phyloP scores from a whole-genome alignment of 2,888 invertebrate genomes.

The Blastobasis adustella region DNA sequence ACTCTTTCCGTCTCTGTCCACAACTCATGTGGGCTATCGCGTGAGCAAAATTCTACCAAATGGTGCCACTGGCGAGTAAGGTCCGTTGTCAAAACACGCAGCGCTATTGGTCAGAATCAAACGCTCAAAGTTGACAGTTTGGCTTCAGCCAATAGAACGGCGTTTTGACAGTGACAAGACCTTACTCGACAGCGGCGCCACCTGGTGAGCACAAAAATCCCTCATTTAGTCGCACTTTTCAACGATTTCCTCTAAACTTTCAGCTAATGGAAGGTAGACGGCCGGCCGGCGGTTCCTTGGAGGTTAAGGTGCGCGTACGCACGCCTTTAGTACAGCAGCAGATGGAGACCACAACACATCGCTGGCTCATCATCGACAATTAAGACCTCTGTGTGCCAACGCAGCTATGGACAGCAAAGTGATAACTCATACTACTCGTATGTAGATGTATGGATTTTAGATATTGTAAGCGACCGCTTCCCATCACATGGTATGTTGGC shows the following conservation, averaged over 20 bases:
- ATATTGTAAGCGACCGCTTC: neutral
- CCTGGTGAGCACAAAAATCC: neutral
- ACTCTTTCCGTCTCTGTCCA: too few species aligned
- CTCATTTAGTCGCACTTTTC: neutral
- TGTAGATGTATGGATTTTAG: too few species aligned
- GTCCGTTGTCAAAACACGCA: too few species aligned
- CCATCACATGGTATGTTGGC: neutral
- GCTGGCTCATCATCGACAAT: constrained; percentile 92
- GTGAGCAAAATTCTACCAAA: too few species aligned
- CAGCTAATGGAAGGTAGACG: constrained; percentile 94
- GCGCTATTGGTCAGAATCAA: too few species aligned
- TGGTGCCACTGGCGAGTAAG: too few species aligned
- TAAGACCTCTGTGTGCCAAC: constrained; percentile 27
- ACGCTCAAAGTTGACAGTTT: too few species aligned
- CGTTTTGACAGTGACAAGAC: too few species aligned
- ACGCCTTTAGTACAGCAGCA: constrained; percentile 93
- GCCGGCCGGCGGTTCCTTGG: constrained; percentile 90
- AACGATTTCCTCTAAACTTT: constrained; percentile 12
- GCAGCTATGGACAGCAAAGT: constrained; percentile 1
- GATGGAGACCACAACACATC: constrained; percentile 90
- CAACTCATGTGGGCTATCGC: too few species aligned
- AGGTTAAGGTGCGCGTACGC: constrained; percentile 89
- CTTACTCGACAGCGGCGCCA: too few species aligned
- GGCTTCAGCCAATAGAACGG: too few species aligned
- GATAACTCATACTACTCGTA: neutral